Evolutionary conservation across 2,797 vertebrate genomes (phyloP).

Genomic region (Myotis vivesi): DNA sequence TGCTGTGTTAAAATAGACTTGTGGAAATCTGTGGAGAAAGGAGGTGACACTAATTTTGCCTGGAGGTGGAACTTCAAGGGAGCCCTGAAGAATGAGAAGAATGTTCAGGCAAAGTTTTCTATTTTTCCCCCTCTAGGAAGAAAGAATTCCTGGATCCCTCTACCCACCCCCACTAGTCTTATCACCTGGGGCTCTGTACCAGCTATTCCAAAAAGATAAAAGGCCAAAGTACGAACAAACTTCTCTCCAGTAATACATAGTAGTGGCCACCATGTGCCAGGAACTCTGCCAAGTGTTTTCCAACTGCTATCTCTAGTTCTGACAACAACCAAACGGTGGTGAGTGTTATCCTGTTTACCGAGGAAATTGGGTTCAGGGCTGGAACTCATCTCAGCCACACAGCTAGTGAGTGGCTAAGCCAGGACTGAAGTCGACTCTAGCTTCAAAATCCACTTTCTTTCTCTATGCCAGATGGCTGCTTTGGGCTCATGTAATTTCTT

Average conservation of each 20-base stretch:
- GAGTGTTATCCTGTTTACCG: neutral
- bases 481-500: neutral
- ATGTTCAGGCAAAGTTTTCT: neutral
- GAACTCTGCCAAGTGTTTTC: neutral
- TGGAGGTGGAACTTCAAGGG: neutral
- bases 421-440: neutral
- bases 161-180: neutral
- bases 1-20: neutral
- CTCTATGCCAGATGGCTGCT: neutral
- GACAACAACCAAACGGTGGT: neutral
- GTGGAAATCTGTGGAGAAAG: neutral
- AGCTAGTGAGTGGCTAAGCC: neutral
- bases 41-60: neutral
- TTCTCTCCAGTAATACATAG: neutral
- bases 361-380: neutral
- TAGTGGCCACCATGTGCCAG: neutral
- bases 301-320: neutral
- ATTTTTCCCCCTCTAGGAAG: neutral
- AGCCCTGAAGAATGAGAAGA: neutral
- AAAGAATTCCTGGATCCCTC: neutral
- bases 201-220: neutral
- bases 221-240: neutral
- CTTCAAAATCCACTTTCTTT: neutral
- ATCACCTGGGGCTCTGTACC: neutral
- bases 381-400: neutral